These are phyloP conservation scores for Tetramorium alpestre DNA, from an alignment of 1,140 invertebrate species.

Conservation along the genomic window DNA sequence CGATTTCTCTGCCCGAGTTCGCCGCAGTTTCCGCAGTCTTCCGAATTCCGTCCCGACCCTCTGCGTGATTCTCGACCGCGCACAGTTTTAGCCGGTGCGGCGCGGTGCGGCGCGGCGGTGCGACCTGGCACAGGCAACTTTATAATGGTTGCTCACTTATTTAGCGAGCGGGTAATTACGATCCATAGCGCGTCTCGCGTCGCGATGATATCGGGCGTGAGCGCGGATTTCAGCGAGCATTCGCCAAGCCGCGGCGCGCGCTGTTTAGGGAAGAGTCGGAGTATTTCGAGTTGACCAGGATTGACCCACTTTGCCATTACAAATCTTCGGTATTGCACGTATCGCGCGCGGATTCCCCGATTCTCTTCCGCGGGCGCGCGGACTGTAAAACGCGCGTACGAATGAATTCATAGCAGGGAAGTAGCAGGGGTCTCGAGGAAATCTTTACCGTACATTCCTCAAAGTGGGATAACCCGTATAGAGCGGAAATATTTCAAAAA, in stretches of 20 bases:
- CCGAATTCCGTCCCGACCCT: slow-evolving; percentile 36
- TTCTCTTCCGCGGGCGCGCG: no score
- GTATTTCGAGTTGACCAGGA: background rate
- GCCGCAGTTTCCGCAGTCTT: slow-evolving; percentile 36
- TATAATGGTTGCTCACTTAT: slow-evolving; percentile 49
- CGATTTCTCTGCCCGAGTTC: slow-evolving; percentile 18
- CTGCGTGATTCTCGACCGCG: slow-evolving; percentile 3
- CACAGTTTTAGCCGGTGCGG: background rate
- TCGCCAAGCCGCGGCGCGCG: background rate
- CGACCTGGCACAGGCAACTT: slow-evolving; percentile 49
- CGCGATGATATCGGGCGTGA: background rate
- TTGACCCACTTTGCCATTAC: slow-evolving; percentile 7
- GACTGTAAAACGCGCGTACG: background rate
- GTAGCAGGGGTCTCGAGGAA: background rate
- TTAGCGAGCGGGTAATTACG: slow-evolving; percentile 44
- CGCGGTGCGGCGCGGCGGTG: background rate
- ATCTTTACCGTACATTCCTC: background rate
- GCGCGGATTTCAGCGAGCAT: background rate
- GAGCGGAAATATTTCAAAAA: background rate
- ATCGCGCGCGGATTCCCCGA: background rate
- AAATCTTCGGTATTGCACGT: background rate
- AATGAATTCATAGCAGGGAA: background rate
- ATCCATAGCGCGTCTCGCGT: slow-evolving; percentile 10
- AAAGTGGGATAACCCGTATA: background rate
- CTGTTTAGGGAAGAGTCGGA: background rate